Evolutionary conservation across 2,888 invertebrate genomes (phyloP).

Genomic region (Synanthedon formicaeformis): DNA sequence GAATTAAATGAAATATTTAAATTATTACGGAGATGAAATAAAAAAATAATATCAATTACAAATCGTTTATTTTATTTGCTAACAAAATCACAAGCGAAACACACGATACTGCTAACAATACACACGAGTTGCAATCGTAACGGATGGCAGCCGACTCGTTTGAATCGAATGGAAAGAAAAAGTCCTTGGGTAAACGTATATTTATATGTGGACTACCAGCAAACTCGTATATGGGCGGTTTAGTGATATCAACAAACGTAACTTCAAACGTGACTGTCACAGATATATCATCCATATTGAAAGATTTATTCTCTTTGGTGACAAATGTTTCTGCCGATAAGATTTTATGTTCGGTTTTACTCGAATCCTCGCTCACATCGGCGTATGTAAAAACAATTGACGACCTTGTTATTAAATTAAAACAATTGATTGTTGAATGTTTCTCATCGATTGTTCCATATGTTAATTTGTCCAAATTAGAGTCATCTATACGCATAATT

Average conservation of each 20-base stretch:
- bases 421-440: constrained; percentile 33
- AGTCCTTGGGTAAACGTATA: constrained; percentile 76
- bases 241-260: constrained; percentile 45
- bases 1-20: constrained; percentile 63
- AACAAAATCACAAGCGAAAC: background rate
- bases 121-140: background rate
- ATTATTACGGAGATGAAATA: constrained; percentile 37
- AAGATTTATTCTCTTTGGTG: constrained; percentile 26
- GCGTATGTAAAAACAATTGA: constrained; percentile 34
- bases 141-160: constrained; percentile 13
- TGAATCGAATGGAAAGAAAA: constrained; percentile 77
- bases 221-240: constrained; percentile 30
- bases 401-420: constrained; percentile 37
- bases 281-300: constrained; percentile 30
- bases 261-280: constrained; percentile 41
- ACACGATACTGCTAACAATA: background rate
- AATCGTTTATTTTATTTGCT: constrained; percentile 55
- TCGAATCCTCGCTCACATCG: constrained; percentile 19
- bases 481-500: constrained; percentile 13
- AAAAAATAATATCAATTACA: constrained; percentile 64
- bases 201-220: constrained; percentile 75
- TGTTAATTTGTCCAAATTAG: constrained; percentile 11
- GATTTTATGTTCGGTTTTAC: constrained; percentile 30
- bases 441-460: constrained; percentile 30
- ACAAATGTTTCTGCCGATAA: constrained; percentile 23